Evolutionary conservation across 2,888 invertebrate species (phyloP).

Genomic region (Ophraella communa): DNA sequence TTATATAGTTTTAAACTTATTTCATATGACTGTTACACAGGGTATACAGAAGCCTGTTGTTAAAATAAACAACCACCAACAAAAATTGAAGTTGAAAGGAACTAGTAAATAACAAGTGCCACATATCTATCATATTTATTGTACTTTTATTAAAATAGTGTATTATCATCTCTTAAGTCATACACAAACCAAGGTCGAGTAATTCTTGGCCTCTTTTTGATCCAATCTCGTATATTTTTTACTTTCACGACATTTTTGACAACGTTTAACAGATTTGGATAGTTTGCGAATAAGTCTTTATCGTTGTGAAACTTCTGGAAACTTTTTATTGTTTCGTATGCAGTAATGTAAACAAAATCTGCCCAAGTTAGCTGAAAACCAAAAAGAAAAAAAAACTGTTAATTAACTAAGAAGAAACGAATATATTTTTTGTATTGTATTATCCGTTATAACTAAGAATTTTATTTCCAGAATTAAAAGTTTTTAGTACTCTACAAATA

Average conservation of each 20-base stretch:
- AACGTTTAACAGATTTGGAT: constrained; percentile 65
- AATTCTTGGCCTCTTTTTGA: constrained; percentile 65
- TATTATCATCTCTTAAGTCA: constrained; percentile 21
- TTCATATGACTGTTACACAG: no score
- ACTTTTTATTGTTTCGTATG: constrained; percentile 12
- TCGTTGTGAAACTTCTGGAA: constrained; percentile 1
- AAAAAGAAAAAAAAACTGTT: not conserved
- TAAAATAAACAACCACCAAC: no score
- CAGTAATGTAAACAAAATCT: constrained; percentile 8
- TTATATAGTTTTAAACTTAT: no score
- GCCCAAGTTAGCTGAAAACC: constrained; percentile 23
- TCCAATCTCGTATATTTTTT: constrained; percentile 70
- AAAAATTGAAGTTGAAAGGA: no score
- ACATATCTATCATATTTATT: no score
- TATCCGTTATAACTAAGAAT: no score
- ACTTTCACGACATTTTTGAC: constrained; percentile 63
- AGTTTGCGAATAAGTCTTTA: constrained; percentile 59
- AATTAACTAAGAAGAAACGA: not conserved
- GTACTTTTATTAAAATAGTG: no score
- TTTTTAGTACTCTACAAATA: no score
- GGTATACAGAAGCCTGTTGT: no score
- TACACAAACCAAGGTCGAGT: not conserved
- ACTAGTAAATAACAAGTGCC: no score
- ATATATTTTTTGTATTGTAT: not conserved
- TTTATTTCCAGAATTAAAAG: no score